A percentile compares a stretch with the other conserved stretches of the same genome.
phyloP scores from a whole-genome alignment of 1,140 invertebrate genomes.

The Nasonia longicornis region DNA sequence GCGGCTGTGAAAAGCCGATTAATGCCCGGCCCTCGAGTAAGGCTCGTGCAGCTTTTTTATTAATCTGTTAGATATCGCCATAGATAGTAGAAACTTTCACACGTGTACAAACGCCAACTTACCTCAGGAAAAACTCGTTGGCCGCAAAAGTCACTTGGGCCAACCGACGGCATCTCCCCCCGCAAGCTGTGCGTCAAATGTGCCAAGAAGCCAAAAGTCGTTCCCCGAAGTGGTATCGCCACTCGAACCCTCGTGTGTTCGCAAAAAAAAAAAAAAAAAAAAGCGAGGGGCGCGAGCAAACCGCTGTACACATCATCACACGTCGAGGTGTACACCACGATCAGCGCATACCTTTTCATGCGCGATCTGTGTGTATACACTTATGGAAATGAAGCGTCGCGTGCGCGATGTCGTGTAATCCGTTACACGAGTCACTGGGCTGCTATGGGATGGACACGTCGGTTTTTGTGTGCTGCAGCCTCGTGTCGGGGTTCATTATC shows the following conservation, averaged over 20 bases:
- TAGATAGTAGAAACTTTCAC: background rate
- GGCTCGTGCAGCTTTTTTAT: no score
- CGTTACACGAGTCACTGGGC: background rate
- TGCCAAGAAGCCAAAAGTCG: slow-evolving; percentile 25
- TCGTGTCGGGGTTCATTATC: background rate
- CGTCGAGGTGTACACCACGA: background rate
- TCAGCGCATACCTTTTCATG: no score
- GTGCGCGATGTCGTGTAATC: background rate
- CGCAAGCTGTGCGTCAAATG: slow-evolving; percentile 1
- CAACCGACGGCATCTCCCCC: background rate
- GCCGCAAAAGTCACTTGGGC: background rate
- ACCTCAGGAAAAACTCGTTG: background rate
- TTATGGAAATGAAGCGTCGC: slow-evolving; percentile 25
- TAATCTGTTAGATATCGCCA: no score
- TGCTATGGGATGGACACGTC: background rate
- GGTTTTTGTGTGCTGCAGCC: background rate
- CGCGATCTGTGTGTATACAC: background rate
- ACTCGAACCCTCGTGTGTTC: background rate
- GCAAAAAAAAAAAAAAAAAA: slow-evolving; percentile 17
- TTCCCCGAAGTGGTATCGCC: slow-evolving; percentile 6
- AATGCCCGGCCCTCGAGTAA: background rate
- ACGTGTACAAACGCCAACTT: background rate
- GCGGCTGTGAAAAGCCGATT: background rate
- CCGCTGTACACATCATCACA: background rate
- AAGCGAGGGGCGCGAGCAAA: slow-evolving; percentile 12